Evolutionary conservation across 2,888 invertebrate species (phyloP), one percentile per base, ranked within the genome.

Genomic region (Anagyrus pseudococci): DNA sequence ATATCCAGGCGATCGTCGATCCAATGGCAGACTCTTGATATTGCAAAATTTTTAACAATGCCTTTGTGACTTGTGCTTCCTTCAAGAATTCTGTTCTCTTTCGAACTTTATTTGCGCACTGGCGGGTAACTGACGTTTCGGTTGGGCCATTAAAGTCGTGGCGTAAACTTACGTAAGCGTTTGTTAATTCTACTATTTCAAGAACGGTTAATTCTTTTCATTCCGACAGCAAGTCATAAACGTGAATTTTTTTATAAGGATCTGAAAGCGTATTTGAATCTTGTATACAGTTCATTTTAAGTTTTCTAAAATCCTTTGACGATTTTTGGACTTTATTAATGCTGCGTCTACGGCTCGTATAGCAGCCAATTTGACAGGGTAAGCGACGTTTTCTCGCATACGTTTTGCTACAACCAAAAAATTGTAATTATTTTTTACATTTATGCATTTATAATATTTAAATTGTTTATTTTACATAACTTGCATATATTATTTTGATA

Each of bases 331-430:
- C 80, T 80, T n/a, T 29, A 79, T 75, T 10, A 95, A 80, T 62
- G 92, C 88, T 1, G 90, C 87, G 75, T 96, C 94, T 3, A 98
- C 81, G 0, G 94, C 88, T 75, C 91, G 88, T 0, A 97, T 82
- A 50, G 97, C 91, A 83, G 94, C 90, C 0, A 97, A 84, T 71
- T 95, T 93, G 2, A 97, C 90, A 0, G 96, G 94, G 19, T 96
- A 82, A 0, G 96, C 93, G 90, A 97, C 96, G 77, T 92, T 92
- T 69, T 93, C 90, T 61, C 91, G 88, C 66, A 89, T 87, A 76
- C 93, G n/a, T n/a, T n/a, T n/a, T n/a, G n/a, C n/a, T n/a, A n/a
- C n/a, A n/a, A n/a, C n/a, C n/a, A n/a, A n/a, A n/a, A n/a, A n/a
- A n/a, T n/a, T n/a, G n/a, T n/a, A n/a, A n/a, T n/a, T n/a, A n/a